These are phyloP conservation scores for Tenebrio molitor DNA, from an alignment of 1,140 invertebrate species.

Conservation along the genomic window DNA sequence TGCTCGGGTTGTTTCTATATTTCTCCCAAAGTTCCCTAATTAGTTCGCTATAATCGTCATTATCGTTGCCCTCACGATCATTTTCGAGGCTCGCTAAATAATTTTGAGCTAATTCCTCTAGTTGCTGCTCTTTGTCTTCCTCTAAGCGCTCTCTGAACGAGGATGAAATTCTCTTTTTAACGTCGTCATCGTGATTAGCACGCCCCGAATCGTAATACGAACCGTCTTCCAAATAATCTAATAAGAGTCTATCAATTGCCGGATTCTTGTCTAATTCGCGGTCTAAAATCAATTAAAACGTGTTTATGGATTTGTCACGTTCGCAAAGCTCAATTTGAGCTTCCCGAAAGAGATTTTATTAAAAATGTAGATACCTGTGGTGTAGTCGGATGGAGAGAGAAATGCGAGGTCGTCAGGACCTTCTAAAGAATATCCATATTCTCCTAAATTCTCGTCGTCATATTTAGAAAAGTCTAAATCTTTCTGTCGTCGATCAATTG, in stretches of 20 bases:
- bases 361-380: slow-evolving; percentile 37
- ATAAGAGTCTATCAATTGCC: slow-evolving; percentile 8
- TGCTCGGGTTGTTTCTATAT: slow-evolving; percentile 67
- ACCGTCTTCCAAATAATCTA: slow-evolving; percentile 55
- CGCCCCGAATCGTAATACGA: slow-evolving; percentile 7
- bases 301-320: not conserved
- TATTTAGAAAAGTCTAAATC: slow-evolving; percentile 55
- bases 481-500: slow-evolving; percentile 67
- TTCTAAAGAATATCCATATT: slow-evolving; percentile 55
- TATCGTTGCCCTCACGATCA: slow-evolving; percentile 67
- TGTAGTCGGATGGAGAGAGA: slow-evolving; percentile 47
- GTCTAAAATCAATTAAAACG: slow-evolving; percentile 25
- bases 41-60: slow-evolving; percentile 70
- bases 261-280: slow-evolving; percentile 39
- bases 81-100: slow-evolving; percentile 70
- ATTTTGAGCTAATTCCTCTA: slow-evolving; percentile 71
- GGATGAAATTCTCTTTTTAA: slow-evolving; percentile 64
- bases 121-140: slow-evolving; percentile 66
- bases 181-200: slow-evolving; percentile 51
- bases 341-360: too few relatives aligned
- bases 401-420: slow-evolving; percentile 54
- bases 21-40: slow-evolving; percentile 73
- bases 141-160: slow-evolving; percentile 69
- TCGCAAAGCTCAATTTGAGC: too few relatives aligned
- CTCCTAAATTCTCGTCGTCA: slow-evolving; percentile 52